Conservation (phyloP, 1,140 invertebrate genomes). For the Orussus abietinus region DNA sequence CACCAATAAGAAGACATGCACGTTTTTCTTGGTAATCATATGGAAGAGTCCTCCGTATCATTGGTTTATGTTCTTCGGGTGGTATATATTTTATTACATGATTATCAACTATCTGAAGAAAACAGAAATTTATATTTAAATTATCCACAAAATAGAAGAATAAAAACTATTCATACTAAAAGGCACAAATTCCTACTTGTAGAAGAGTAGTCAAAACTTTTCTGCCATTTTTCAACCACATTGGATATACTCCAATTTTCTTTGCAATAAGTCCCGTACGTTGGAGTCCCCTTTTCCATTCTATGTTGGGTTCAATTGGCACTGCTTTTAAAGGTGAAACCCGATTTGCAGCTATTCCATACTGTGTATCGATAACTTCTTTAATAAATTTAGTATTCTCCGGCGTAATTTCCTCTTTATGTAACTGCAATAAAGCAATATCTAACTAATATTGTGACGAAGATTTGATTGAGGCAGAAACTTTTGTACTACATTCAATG, state of each 20-base stretch:
- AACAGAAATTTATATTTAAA: conserved; percentile 14
- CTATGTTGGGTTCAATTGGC: conserved; percentile 53
- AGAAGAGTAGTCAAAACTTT: conserved; percentile 76
- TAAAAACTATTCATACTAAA: no score
- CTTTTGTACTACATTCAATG: conserved; percentile 6
- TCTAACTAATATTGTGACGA: conserved; percentile 6
- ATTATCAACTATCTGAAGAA: conserved; percentile 82
- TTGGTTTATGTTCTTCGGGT: conserved; percentile 73
- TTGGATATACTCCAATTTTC: conserved; percentile 90
- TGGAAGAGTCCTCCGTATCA: conserved; percentile 41
- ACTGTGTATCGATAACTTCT: conserved; percentile 70
- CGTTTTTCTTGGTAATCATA: conserved; percentile 50
- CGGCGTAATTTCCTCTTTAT: conserved; percentile 67
- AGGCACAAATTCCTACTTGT: conserved; percentile 65
- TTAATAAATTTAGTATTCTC: conserved; percentile 82
- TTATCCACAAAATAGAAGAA: neutral
- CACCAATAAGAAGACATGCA: conserved; percentile 81
- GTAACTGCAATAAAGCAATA: conserved; percentile 49
- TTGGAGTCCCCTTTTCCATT: conserved; percentile 63
- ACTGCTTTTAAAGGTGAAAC: conserved; percentile 53
- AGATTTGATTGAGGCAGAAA: conserved; percentile 3
- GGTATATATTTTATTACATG: conserved; percentile 91
- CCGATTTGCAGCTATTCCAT: conserved; percentile 45
- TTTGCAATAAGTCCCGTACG: conserved; percentile 84
- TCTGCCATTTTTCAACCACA: conserved; percentile 87